These are phyloP conservation scores for Notarius quadriscutis DNA, from an alignment of 2,113 vertebrate species.

Conservation along the genomic window DNA sequence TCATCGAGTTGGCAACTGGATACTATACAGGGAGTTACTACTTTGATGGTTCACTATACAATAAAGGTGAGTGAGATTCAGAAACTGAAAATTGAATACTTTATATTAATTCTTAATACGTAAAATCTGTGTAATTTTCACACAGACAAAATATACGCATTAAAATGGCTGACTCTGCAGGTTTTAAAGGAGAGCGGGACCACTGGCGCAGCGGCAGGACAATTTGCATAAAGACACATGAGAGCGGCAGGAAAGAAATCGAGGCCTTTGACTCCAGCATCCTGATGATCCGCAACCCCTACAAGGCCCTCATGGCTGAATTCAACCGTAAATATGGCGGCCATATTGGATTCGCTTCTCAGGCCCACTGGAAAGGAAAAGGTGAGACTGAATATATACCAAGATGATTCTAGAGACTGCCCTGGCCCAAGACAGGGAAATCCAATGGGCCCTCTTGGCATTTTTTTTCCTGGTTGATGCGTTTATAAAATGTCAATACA, in stretches of 20 bases:
- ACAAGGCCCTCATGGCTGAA: constrained; percentile 96
- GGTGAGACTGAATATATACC: constrained; percentile 70
- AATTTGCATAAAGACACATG: constrained; percentile 94
- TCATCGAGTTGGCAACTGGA: constrained; percentile 93
- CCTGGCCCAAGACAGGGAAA: background rate
- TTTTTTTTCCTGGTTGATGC: background rate
- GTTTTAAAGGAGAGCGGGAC: constrained; percentile 95
- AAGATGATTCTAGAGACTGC: background rate
- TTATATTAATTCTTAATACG: background rate
- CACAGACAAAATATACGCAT: too few relatives aligned
- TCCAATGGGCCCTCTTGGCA: background rate
- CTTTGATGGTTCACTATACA: constrained; percentile 96
- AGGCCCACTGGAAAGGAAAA: constrained; percentile 95
- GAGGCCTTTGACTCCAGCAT: constrained; percentile 88
- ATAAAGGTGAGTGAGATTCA: constrained; percentile 81
- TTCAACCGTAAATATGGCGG: constrained; percentile 97
- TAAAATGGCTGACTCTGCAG: constrained; percentile 62
- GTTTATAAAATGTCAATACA: background rate
- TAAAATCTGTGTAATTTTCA: background rate
- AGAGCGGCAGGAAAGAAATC: constrained; percentile 94
- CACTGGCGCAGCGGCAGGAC: constrained; percentile 94
- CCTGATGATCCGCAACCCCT: constrained; percentile 93
- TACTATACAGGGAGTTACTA: constrained; percentile 98
- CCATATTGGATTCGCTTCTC: constrained; percentile 92
- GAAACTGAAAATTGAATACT: background rate